Evolutionary conservation across 2,113 vertebrate species (phyloP), one percentile per base, ranked within the genome.

Genomic region (Poeciliopsis retropinna): DNA sequence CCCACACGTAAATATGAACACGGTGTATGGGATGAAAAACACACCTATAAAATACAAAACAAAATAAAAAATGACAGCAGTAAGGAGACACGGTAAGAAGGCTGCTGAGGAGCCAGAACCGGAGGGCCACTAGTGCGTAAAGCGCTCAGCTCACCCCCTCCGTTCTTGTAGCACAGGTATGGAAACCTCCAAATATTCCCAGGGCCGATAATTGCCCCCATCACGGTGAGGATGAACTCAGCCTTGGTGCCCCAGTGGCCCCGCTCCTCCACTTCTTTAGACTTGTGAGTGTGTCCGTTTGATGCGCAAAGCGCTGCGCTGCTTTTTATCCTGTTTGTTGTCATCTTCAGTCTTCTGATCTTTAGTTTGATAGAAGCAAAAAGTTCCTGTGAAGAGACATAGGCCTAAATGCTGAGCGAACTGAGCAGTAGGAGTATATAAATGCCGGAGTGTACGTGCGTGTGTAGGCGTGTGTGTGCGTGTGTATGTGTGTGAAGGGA

Each of bases 131-230:
- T 11, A 9, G 65, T 25, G 60, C 10, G 12, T 10, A 14, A 31
- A 34, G 0, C 15, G 47, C 77, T 25, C 64, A 87, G 47, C 77
- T 25, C 64, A 87, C 89, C 90, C 75, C 90, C 86, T 3, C 90
- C 90, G 81, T 91, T 91, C 32, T 57, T 85, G 79, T 91, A 91
- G 70, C 89, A 91, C 62, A 91, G 64, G 51, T 91, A 90, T 0
- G 85, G 90, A n/a, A 92, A 90, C 74, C 90, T 80, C 90, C 90
- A 92, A 0, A 89, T 30, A 29, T 90, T 92, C 2, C 90, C 89
- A 31, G 89, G 89, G 64, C 90, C 90, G 62, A 90, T 89, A 41
- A 92, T 87, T 0, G 85, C 89, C 2, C 90, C 90, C 89, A 92
- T 89, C 69, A 92, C 89, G 3, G 89, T 92, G 27, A 92, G 83